Conservation (phyloP, 2,888 invertebrate species). For the Caenorhabditis sp. region DNA sequence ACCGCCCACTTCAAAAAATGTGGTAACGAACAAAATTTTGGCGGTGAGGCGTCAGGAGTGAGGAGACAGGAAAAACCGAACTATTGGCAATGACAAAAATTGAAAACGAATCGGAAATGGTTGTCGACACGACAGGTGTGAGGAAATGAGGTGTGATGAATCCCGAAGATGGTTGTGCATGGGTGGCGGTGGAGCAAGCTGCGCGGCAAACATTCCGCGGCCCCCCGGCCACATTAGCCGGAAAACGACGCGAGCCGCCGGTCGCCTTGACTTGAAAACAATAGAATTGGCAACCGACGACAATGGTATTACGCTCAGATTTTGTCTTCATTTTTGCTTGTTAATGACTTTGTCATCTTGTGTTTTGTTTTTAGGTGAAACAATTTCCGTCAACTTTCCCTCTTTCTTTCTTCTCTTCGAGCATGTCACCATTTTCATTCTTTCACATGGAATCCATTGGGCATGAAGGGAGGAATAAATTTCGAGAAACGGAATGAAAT, state of each 20-base stretch:
- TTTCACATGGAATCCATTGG: background rate
- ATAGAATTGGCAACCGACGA: constrained; percentile 60
- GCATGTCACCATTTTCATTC: background rate
- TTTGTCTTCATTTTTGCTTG: constrained; percentile 47
- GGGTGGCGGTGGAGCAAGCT: constrained; percentile 57
- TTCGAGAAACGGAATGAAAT: background rate
- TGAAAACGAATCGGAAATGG: constrained; percentile 22
- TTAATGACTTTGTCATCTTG: constrained; percentile 52
- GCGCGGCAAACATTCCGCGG: constrained; percentile 55
- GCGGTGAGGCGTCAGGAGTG: constrained; percentile 7
- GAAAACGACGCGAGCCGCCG: constrained; percentile 50
- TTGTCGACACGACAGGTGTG: constrained; percentile 46
- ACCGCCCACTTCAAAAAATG: constrained; percentile 30
- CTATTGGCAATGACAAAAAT: constrained; percentile 5
- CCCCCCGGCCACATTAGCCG: constrained; percentile 56
- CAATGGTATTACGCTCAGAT: constrained; percentile 66
- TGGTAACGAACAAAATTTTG: constrained; percentile 17
- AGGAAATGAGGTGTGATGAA: constrained; percentile 64
- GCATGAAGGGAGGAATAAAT: constrained; percentile 1
- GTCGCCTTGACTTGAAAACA: constrained; percentile 50
- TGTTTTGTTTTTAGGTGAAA: constrained; percentile 52
- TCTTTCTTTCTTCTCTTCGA: constrained; percentile 1
- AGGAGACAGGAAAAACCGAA: constrained; percentile 4
- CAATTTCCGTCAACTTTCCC: constrained; percentile 61
- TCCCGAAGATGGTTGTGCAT: constrained; percentile 60